These are phyloP conservation scores for Lydus trimaculatus DNA, from an alignment of 2,888 invertebrate species.

Conservation along the genomic window DNA sequence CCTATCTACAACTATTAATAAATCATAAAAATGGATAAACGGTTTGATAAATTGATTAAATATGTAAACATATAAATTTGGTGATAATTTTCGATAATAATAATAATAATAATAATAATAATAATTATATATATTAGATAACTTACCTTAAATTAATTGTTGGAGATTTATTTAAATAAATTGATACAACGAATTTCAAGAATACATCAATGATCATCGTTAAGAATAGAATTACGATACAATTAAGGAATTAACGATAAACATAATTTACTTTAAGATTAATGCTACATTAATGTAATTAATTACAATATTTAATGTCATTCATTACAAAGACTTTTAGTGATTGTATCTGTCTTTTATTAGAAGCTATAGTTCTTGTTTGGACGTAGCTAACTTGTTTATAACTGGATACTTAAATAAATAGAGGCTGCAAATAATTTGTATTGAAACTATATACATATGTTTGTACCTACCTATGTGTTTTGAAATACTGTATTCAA, in stretches of 20 bases:
- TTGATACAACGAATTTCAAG: not conserved
- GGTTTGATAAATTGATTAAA: not conserved
- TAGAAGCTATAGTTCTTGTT: not conserved
- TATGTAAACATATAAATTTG: not conserved
- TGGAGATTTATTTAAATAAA: not conserved
- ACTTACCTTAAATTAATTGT: not conserved
- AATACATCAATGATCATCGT: not conserved
- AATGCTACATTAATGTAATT: not conserved
- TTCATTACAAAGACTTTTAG: not conserved
- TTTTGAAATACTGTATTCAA: too few relatives aligned
- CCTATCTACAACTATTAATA: not conserved
- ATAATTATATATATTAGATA: not conserved
- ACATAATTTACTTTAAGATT: not conserved
- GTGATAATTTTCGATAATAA: not conserved
- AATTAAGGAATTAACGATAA: conserved; percentile 4
- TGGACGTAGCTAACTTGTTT: not conserved
- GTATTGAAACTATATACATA: not conserved
- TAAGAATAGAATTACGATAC: not conserved
- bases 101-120: not conserved
- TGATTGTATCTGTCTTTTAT: not conserved
- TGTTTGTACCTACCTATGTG: too few relatives aligned
- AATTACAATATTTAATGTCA: not conserved
- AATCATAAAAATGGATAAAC: not conserved
- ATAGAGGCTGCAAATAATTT: not conserved
- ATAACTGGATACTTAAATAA: not conserved